Base-by-base conservation (phyloP, 2,113 vertebrate species). In the Hippoglossus stenolepis region DNA sequence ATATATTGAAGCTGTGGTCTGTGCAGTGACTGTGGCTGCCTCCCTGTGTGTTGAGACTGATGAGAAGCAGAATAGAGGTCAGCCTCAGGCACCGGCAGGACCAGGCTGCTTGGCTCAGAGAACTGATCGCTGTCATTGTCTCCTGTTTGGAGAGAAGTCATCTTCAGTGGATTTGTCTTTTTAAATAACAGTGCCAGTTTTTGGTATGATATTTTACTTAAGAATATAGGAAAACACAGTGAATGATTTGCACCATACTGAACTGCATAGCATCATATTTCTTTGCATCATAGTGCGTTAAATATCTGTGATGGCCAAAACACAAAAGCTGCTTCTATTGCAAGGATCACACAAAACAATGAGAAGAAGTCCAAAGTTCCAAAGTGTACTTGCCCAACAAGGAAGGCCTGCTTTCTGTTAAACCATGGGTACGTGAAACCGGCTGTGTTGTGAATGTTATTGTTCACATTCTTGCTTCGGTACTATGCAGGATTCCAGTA, bases 51-150 rank as follows among this genome's bases (percentile, higher is more conserved):
- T 77, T 54, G 58, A 60, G 53, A 75, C 60, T 57, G 31, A 85
- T 81, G 82, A 80, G 63, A 21, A 59, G 66, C 76, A 81, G 79
- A 80, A 65, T 61, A 84, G 88, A 86, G 79, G 82, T 82, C 79
- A 85, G 85, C 84, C 79, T 66, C 63, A 24, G 78, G 83, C 68
- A 26, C 67, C 65, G 20, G 62, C 77, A 66, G 14, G 47, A 65
- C 23, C 70, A 28, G 60, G 56, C 69, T 77, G 69, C 21, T 62
- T 23, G 60, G 60, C 69, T 82, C 20, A 0, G 1, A 18, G 54
- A 54, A 15, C 73, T 62, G 45, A 73, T 60, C 9, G 63, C 21
- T 54, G 49, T 70, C 77, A 73, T 63, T 58, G 79, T 70, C 74
- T 76, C 13, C 49, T 69, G 70, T 77, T 76, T 35, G 61, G 24